These are phyloP conservation scores for Coregonus sp. DNA, from an alignment of 2,797 vertebrate species.

Conservation along the genomic window DNA sequence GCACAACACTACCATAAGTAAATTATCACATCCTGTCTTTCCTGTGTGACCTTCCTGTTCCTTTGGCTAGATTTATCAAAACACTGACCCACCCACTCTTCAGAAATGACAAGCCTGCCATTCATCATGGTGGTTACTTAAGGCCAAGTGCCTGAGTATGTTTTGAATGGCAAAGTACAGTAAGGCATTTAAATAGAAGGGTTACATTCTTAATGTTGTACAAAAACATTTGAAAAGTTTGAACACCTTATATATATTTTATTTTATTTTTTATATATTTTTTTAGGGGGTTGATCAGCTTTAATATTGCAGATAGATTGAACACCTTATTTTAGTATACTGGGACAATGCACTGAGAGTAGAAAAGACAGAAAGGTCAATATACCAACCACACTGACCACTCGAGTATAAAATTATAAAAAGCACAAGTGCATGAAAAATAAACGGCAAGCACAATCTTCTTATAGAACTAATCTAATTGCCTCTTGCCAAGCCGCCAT, in stretches of 20 bases:
- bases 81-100: slow-evolving; percentile 22
- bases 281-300: no score
- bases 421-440: not conserved
- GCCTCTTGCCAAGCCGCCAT: not conserved
- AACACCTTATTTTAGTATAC: not conserved
- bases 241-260: not conserved
- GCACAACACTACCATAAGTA: not conserved
- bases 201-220: not conserved
- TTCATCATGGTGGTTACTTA: slow-evolving; percentile 12
- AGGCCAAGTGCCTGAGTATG: not conserved
- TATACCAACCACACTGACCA: not conserved
- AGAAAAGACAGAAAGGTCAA: not conserved
- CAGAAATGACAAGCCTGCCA: slow-evolving; percentile 24
- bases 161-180: slow-evolving; percentile 1
- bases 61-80: slow-evolving; percentile 45
- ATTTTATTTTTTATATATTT: no score
- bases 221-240: not conserved
- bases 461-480: not conserved
- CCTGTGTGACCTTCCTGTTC: slow-evolving; percentile 38
- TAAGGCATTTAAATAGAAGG: not conserved
- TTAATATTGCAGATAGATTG: not conserved
- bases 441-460: not conserved
- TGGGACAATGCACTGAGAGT: not conserved
- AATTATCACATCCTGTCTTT: slow-evolving; percentile 41
- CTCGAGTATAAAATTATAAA: not conserved